These are phyloP conservation scores for Varanus salvator DNA, from an alignment of 2,113 vertebrate genomes.

Conservation along the genomic window DNA sequence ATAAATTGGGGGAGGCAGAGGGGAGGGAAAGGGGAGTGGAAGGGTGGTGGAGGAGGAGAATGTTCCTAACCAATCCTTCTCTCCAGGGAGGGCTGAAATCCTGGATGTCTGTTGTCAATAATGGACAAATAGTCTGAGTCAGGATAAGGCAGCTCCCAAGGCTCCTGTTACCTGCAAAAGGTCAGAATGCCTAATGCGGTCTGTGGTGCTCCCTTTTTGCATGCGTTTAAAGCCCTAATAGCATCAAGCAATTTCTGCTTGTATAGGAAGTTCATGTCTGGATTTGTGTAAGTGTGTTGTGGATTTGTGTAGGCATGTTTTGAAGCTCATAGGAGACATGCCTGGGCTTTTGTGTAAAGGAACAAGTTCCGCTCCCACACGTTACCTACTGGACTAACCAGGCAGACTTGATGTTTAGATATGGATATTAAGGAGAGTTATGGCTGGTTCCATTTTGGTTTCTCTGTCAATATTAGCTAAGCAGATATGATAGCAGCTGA, in stretches of 20 bases:
- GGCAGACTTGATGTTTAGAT: neutral
- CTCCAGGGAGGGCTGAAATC: no score
- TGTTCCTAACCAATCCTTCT: no score
- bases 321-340: neutral
- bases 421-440: neutral
- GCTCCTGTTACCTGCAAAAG: no score
- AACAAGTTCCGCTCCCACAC: neutral
- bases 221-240: neutral
- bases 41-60: no score
- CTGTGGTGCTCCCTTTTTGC: neutral
- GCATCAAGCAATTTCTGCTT: neutral
- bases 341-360: neutral
- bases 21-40: no score
- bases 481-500: constrained; percentile 30
- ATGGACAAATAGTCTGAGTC: no score
- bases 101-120: no score
- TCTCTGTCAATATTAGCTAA: neutral
- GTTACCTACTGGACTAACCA: neutral
- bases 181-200: no score
- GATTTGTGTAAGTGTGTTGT: neutral
- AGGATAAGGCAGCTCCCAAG: no score
- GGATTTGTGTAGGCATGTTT: neutral
- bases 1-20: no score
- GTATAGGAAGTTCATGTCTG: neutral
- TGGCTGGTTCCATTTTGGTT: neutral